Base-by-base conservation (phyloP, 1,140 invertebrate species). In the Dendroctonus ponderosae region DNA sequence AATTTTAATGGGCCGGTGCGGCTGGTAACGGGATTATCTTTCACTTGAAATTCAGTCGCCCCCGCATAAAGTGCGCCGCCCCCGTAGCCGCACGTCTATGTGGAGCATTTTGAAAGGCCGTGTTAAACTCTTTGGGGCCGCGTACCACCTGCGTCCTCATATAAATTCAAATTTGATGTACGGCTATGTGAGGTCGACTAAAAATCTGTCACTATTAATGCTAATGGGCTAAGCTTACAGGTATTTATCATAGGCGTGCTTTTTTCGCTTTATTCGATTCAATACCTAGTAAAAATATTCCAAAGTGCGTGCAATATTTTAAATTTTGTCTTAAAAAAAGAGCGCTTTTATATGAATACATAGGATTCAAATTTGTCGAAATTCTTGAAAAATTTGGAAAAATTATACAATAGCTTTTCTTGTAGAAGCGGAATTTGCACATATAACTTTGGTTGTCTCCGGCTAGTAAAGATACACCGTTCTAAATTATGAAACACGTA, bases 181-280 rank as follows among this genome's bases (percentile, higher is more conserved):
- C 38, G 59, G 46, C 48, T 49, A 62, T 50, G 59, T 62, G 59
- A 62, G 59, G 59, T 51, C 59, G 59, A 51, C 50, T 50, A 62
- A 62, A 62, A 62, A 62, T 62, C 59, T 38, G 48, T 62, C 59
- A 62, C 59, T 62, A 62, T 62, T 62, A 62, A 62, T 62, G 52
- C 59, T 62, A 62, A 62, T 62, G 59, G 59, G 49, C 42, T 62
- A 62, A 42, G 48, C 51, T 40, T 62, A 48, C 37, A 62, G 40
- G 39, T 14, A 42, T 43, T 57, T 6, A 43, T 12, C 54, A 57
- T 39, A 14, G 54, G 54, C 54, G 54, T 53, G 39, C 14, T 9
- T 9, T 38, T 38, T 53, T 53, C 5, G 9, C 11, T 57, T 39
- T 8, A 56, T 39, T 56, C 3, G 26, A 26, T 2, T 26, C 26